phyloP scores from a whole-genome alignment of 2,113 vertebrate genomes.

The Caloenas nicobarica region DNA sequence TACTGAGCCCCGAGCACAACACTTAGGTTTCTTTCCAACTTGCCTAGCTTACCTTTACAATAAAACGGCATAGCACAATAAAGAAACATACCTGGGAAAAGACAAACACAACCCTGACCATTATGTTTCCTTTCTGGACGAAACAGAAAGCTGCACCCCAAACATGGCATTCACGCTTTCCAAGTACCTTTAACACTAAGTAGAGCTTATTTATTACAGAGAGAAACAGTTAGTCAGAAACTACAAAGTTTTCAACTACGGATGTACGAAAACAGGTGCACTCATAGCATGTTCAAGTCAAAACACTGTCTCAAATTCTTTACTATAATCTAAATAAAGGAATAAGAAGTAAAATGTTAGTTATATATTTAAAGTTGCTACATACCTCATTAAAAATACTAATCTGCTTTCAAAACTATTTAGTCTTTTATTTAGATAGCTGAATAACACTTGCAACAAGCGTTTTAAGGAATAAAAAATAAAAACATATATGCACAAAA shows the following conservation, averaged over 20 bases:
- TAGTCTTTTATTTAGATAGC: background rate
- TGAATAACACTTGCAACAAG: background rate
- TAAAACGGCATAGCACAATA: background rate
- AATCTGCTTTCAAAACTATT: background rate
- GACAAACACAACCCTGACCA: accelerated
- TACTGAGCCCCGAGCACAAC: background rate
- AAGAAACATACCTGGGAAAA: background rate
- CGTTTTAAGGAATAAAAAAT: background rate
- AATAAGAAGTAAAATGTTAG: background rate
- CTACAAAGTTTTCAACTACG: background rate
- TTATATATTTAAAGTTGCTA: background rate
- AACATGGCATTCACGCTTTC: background rate
- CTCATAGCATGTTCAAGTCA: background rate
- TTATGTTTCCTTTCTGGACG: background rate
- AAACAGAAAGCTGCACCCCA: background rate
- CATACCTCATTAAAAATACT: background rate
- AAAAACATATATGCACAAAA: background rate
- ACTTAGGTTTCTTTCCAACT: background rate
- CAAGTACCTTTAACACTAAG: background rate
- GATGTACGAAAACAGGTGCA: background rate
- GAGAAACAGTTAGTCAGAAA: background rate
- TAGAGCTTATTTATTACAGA: background rate
- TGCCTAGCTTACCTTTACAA: background rate
- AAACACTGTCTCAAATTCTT: background rate
- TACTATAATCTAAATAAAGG: background rate